Conservation (phyloP, 2,797 vertebrate species). For the Dermochelys coriacea region DNA sequence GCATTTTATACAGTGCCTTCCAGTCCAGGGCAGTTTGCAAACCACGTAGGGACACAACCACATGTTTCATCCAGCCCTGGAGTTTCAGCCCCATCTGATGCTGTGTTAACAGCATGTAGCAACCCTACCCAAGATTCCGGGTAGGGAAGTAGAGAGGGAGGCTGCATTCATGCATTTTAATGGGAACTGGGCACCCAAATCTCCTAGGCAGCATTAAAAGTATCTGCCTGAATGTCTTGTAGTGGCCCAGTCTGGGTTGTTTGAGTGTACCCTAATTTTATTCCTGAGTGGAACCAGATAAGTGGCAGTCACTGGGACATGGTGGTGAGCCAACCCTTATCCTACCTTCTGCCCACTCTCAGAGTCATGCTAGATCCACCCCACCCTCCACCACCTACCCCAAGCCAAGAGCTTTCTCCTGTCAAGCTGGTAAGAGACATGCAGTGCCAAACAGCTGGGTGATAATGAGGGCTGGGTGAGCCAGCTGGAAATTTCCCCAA, state of each 20-base stretch:
- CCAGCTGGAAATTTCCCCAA: background rate
- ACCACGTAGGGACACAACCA: background rate
- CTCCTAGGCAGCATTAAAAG: background rate
- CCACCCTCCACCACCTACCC: background rate
- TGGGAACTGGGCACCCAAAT: background rate
- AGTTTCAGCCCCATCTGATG: background rate
- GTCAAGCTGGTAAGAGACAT: background rate
- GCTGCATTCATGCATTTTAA: background rate
- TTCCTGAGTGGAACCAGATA: background rate
- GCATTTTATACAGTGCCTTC: slow-evolving; percentile 7
- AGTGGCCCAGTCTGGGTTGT: rapidly evolving
- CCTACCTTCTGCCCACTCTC: background rate
- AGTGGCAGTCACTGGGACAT: background rate
- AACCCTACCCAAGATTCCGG: background rate
- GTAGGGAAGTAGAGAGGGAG: background rate
- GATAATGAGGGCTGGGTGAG: background rate
- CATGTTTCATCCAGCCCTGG: background rate
- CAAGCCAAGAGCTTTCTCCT: background rate
- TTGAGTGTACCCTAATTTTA: rapidly evolving
- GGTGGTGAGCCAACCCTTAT: no score
- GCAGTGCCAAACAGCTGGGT: background rate
- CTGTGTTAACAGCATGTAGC: background rate
- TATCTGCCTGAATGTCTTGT: background rate
- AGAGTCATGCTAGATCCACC: background rate
- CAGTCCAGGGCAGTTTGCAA: background rate